Conservation (phyloP, 2,888 invertebrate species). For the Harmothoe impar region DNA sequence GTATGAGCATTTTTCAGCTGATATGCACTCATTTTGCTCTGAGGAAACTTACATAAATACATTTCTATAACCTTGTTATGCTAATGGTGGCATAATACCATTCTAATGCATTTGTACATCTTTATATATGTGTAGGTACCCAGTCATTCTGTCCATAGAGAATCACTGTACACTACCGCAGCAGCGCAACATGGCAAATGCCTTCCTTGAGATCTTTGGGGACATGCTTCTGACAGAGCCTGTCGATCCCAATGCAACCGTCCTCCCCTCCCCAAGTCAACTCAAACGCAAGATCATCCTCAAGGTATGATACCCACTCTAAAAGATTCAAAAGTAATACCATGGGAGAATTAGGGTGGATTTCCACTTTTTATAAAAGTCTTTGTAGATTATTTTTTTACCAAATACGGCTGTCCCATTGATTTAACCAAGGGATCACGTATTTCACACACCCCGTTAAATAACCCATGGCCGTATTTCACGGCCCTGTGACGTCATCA, state of each 20-base stretch:
- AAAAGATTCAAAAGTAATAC: neutral
- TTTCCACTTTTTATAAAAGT: neutral
- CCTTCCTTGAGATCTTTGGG: slow-evolving; percentile 82
- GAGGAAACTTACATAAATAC: no score
- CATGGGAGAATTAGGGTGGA: neutral
- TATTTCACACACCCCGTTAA: no score
- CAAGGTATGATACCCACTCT: slow-evolving; percentile 83
- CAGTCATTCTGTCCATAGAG: slow-evolving; percentile 83
- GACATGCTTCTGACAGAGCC: slow-evolving; percentile 92
- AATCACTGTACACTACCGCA: slow-evolving; percentile 83
- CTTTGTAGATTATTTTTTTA: neutral
- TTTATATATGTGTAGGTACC: slow-evolving; percentile 75
- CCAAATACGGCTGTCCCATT: no score
- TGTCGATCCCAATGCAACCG: slow-evolving; percentile 90
- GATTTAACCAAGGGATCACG: no score
- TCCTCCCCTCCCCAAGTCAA: slow-evolving; percentile 92
- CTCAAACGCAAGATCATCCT: slow-evolving; percentile 86
- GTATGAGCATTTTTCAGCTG: no score
- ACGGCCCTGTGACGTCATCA: no score
- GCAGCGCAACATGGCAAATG: slow-evolving; percentile 82
- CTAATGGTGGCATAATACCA: no score
- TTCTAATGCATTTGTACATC: no score
- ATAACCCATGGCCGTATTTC: no score
- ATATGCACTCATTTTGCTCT: no score
- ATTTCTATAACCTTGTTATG: no score